Conservation (phyloP, 1,140 invertebrate species). For the Bombus sibiricus region DNA sequence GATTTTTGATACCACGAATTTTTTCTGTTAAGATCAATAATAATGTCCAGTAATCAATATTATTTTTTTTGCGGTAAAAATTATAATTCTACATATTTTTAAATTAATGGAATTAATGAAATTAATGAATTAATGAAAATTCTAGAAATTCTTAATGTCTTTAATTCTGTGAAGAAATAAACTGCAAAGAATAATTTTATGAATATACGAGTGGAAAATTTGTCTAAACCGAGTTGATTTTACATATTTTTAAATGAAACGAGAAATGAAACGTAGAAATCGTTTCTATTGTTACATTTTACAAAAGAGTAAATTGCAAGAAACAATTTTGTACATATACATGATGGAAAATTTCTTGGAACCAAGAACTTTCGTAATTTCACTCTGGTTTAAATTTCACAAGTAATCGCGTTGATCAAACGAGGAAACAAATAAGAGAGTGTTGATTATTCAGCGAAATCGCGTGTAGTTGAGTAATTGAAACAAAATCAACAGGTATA, state of each 20-base stretch:
- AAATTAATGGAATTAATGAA: neutral
- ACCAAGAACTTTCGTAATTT: slow-evolving; percentile 1
- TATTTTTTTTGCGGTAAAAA: neutral
- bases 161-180: neutral
- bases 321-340: neutral
- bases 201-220: neutral
- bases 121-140: too few relatives aligned
- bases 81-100: neutral
- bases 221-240: neutral
- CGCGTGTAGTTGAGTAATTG: neutral
- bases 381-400: neutral
- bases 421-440: neutral
- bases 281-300: neutral
- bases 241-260: neutral
- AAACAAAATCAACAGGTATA: neutral
- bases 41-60: neutral
- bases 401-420: neutral
- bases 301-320: neutral
- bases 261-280: neutral
- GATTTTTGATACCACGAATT: neutral
- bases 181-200: neutral
- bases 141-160: neutral
- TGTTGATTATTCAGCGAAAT: slow-evolving; percentile 14
- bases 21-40: neutral
- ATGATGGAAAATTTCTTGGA: neutral